These are phyloP conservation scores for Drosophila rellima DNA, from an alignment of 2,888 invertebrate species.

Conservation along the genomic window DNA sequence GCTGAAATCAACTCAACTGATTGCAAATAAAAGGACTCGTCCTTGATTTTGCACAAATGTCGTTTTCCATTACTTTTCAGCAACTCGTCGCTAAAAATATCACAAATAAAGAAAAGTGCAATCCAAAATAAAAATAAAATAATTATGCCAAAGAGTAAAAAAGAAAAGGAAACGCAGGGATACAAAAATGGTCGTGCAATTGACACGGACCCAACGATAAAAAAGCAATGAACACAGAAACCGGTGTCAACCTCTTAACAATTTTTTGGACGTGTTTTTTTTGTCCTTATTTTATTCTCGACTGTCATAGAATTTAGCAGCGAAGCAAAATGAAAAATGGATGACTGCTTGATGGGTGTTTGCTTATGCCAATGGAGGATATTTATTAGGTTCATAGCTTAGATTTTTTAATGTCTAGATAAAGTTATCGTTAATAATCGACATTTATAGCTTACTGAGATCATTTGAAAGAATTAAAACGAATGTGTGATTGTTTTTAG, in stretches of 20 bases:
- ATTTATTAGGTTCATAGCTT: background rate
- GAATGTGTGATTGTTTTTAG: no score
- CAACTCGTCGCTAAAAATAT: slow-evolving; percentile 11
- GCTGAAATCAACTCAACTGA: background rate
- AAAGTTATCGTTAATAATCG: no score
- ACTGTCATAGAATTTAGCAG: slow-evolving; percentile 39
- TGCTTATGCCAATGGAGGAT: slow-evolving; percentile 46
- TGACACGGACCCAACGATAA: slow-evolving; percentile 58
- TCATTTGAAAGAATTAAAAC: no score
- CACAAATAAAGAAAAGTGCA: slow-evolving; percentile 11
- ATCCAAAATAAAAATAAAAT: slow-evolving; percentile 31
- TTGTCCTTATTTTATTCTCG: slow-evolving; percentile 41
- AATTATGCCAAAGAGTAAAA: slow-evolving; percentile 29
- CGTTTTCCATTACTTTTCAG: slow-evolving; percentile 21
- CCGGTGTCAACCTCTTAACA: slow-evolving; percentile 59
- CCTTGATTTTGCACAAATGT: background rate
- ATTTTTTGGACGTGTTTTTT: slow-evolving; percentile 18
- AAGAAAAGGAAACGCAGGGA: slow-evolving; percentile 11
- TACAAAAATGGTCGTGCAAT: slow-evolving; percentile 45
- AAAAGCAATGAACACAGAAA: slow-evolving; percentile 60
- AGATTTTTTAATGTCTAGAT: no score
- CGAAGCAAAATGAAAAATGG: slow-evolving; percentile 42
- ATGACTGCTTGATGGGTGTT: slow-evolving; percentile 44
- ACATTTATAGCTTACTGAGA: no score
- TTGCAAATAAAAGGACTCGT: slow-evolving; percentile 5